Evolutionary conservation across 2,113 vertebrate genomes (phyloP).

Genomic region (Psammodynastes pulverulentus): DNA sequence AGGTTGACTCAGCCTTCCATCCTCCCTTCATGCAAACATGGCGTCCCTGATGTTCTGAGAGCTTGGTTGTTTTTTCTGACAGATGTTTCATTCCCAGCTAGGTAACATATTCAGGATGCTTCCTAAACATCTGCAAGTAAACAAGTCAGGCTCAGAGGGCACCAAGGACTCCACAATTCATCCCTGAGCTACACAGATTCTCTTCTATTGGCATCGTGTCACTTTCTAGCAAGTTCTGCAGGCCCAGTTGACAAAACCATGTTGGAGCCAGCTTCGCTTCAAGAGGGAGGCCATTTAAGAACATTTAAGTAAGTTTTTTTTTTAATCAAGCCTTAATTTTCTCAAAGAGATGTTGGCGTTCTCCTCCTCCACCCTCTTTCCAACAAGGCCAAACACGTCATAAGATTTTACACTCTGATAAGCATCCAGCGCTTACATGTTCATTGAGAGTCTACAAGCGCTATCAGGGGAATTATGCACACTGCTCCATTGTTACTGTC

Average conservation of each 20-base stretch:
- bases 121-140: not conserved
- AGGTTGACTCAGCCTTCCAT: no score
- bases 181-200: not conserved
- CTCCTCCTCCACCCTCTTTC: not conserved
- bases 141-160: not conserved
- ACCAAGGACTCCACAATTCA: not conserved
- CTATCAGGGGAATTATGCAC: not conserved
- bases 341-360: not conserved
- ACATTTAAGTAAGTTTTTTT: no score
- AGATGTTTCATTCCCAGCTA: not conserved
- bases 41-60: not conserved
- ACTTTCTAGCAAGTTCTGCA: not conserved
- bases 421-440: not conserved
- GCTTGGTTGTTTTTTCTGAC: not conserved
- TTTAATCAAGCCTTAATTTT: not conserved
- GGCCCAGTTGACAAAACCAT: not conserved
- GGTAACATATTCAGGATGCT: not conserved
- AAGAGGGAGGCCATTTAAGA: not conserved
- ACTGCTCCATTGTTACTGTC: not conserved
- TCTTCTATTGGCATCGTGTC: not conserved
- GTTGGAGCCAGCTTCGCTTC: not conserved
- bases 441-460: not conserved
- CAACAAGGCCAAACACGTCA: not conserved
- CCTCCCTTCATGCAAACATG: not conserved
- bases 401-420: not conserved